These are phyloP conservation scores for Sakesphorus luctuosus DNA, from an alignment of 2,113 vertebrate genomes.

Conservation along the genomic window DNA sequence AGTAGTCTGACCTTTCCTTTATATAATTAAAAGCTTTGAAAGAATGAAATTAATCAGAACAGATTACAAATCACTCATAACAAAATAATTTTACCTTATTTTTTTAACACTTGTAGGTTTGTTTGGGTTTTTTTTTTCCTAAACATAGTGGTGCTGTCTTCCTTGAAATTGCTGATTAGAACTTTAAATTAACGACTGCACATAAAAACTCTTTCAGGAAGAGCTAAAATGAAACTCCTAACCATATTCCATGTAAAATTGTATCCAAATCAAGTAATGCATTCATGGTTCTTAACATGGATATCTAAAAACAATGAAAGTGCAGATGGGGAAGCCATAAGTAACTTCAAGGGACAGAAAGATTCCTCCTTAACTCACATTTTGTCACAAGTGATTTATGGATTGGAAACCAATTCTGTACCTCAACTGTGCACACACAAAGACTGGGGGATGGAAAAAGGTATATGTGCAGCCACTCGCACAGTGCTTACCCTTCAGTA, in stretches of 20 bases:
- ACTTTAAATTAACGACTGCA: not conserved
- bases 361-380: not conserved
- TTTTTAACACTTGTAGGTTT: not conserved
- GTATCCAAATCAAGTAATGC: not conserved
- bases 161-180: not conserved
- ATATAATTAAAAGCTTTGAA: slow-evolving; percentile 21
- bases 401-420: not conserved
- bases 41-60: not conserved
- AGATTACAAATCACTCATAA: not conserved
- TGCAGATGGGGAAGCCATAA: slow-evolving; percentile 51
- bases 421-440: not conserved
- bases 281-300: not conserved
- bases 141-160: not conserved
- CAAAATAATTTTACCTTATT: not conserved
- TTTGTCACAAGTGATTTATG: not conserved
- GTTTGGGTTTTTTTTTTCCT: not conserved
- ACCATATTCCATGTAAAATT: not conserved
- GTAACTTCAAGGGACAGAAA: not conserved
- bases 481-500: not conserved
- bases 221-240: not conserved
- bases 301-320: not conserved
- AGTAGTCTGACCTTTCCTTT: slow-evolving; percentile 33
- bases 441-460: not conserved
- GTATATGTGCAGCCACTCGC: accelerated
- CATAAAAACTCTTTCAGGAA: not conserved